Base-by-base conservation (phyloP, 2,113 vertebrate species). In the Gallinago jamesoni region DNA sequence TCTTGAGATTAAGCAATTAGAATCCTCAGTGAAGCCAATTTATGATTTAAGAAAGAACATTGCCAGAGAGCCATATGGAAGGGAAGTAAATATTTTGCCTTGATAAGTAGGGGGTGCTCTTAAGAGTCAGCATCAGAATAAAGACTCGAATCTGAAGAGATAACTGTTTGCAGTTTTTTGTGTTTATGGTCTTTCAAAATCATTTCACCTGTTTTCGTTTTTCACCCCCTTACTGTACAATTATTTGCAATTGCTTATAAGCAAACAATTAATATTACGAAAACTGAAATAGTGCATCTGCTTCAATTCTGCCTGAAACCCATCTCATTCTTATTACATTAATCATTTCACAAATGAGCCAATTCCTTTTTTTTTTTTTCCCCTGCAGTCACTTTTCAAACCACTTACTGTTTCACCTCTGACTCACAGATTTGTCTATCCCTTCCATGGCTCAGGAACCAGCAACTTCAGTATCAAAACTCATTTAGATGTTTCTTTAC, bases 41-140 rank as follows among this genome's bases (percentile, higher is more conserved):
- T 19, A 73, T 60, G 85, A 93, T 6, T 56, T 89, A 20, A 95
- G 68, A 1, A 2, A 84, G 39, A 48, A 60, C 47, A 22, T 1
- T 81, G 86, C 87, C 94, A 97, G 72, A 20, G 48, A 75, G 84
- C 84, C 96, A 91, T 56, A 87, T 75, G 89, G 87, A 87, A 91
- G 33, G 80, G 60, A 89, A 94, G 73, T 47, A 84, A 94, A 80
- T 92, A 91, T 91, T 96, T 87, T 60, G 8, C 84, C 84, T 79
- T 10, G 30, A 64, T 62, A 56, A 93, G 59, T 3, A 1, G 20
- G 41, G 60, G 52, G 33, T 74, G 73, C 43, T 77, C 73, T 72
- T 78, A 35, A 33, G 70, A 73, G 69, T 48, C 90, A 95, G 72
- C 50, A 37, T 25, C 68, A 56, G 60, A 84, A 60, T 1, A 24